Base-by-base conservation (phyloP, 2,113 vertebrate species). In the Ceuthmochares aereus region DNA sequence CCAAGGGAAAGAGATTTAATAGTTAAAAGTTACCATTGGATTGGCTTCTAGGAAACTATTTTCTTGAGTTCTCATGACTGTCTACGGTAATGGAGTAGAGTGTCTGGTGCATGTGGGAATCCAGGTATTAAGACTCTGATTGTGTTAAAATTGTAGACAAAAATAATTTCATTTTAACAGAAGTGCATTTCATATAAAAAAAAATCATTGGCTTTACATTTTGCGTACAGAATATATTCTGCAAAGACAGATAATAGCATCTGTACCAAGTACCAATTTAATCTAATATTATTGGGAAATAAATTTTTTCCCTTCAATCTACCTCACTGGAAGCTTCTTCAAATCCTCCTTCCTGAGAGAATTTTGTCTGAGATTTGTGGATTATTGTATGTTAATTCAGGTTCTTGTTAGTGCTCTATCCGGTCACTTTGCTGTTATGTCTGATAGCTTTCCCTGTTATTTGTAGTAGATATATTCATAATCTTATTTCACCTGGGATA, bases 371-470 rank as follows among this genome's bases (percentile, higher is more conserved):
- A 52, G 86, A 85, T 75, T 63, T 94, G 66, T 85, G 77, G 86
- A n/a, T 90, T 79, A 23, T 23, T 89, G n/a, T 52, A 79, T 54
- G 21, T 64, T 92, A 91, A 80, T 74, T 82, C 84, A 85, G 30
- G 19, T 74, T 93, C 64, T 67, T 94, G 15, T 73, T 84, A 89
- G 79, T 85, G 79, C 45, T 93, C 68, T 64, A 16, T 26, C 47
- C 69, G 66, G 84, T 27, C 27, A 2, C 93, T 92, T 95, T 64
- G 73, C 34, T 93, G 86, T 82, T 70, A 12, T 34, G 26, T 80
- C 69, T 69, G 47, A 45, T 90, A 96, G 91, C 30, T 66, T 92
- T 84, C n/a, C 27, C 19, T 73, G 26, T 67, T 93, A 87, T 68
- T 95, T 90, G 23, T 55, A 75, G 73, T 74, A 37, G 29, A 42